phyloP scores from a whole-genome alignment of 2,797 vertebrate genomes.

The Notoglanidium macrostoma region DNA sequence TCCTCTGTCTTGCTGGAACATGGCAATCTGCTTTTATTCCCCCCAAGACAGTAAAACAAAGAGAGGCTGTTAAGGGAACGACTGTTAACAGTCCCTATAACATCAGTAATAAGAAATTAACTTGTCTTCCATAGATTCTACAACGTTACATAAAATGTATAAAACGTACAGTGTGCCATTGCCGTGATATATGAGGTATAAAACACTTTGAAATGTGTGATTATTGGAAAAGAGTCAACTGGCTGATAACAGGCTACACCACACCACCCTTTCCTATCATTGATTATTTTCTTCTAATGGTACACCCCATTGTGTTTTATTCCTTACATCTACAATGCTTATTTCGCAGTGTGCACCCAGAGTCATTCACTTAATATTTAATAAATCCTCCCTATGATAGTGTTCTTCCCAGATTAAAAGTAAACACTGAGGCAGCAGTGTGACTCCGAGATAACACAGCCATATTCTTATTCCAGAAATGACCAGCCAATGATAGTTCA shows the following conservation, averaged over 20 bases:
- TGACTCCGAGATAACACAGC: background rate
- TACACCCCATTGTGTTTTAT: background rate
- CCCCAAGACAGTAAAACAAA: background rate
- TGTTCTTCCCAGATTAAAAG: constrained; percentile 23
- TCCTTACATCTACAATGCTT: background rate
- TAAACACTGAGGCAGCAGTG: constrained; percentile 1
- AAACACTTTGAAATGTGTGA: background rate
- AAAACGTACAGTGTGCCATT: background rate
- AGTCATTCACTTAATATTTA: background rate
- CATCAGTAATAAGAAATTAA: background rate
- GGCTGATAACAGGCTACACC: background rate
- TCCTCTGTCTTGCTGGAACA: background rate
- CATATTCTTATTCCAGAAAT: constrained; percentile 9
- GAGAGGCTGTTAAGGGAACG: background rate
- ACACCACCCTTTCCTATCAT: background rate
- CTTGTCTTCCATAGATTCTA: background rate
- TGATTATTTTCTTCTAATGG: background rate
- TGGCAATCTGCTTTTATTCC: background rate
- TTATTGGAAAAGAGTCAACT: background rate
- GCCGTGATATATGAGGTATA: background rate
- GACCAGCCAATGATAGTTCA: background rate
- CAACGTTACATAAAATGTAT: background rate
- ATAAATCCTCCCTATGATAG: constrained; percentile 18
- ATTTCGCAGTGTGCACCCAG: background rate
- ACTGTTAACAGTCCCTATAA: background rate